Percentiles rank a stretch among this genome's conserved stretches.
Conservation (phyloP, 2,797 vertebrate genomes). For the Onychomys arenicola region DNA sequence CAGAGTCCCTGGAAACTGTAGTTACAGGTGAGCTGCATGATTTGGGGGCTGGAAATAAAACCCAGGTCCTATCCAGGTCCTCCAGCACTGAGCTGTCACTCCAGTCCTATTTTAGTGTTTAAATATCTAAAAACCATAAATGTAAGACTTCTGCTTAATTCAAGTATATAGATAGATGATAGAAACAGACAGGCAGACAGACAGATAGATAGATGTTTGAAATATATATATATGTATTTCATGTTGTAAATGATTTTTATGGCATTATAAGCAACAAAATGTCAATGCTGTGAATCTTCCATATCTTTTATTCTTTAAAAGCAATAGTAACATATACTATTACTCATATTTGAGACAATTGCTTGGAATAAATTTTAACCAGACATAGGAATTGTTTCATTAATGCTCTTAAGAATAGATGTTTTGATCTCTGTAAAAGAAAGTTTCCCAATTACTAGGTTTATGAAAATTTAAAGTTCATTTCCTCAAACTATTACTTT, state of each 20-base stretch:
- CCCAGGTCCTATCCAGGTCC: neutral
- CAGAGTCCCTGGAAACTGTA: neutral
- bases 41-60: neutral
- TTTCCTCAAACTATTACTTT: constrained; percentile 1
- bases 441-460: neutral
- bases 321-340: neutral
- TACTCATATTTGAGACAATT: constrained; percentile 14
- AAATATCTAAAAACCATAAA: constrained; percentile 27
- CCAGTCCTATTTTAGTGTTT: neutral
- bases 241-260: neutral
- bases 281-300: neutral
- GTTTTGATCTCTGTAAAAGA: neutral
- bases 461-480: constrained; percentile 48
- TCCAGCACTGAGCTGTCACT: neutral
- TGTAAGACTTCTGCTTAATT: constrained; percentile 5
- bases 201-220: neutral
- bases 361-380: constrained; percentile 40
- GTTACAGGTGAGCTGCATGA: too few relatives aligned
- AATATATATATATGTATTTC: constrained; percentile 11
- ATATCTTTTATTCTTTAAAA: neutral
- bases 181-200: too few relatives aligned
- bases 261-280: constrained; percentile 2
- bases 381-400: constrained; percentile 21
- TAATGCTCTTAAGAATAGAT: constrained; percentile 4
- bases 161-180: neutral